phyloP scores from a whole-genome alignment of 2,113 vertebrate species.

The Trematomus loennbergii region DNA sequence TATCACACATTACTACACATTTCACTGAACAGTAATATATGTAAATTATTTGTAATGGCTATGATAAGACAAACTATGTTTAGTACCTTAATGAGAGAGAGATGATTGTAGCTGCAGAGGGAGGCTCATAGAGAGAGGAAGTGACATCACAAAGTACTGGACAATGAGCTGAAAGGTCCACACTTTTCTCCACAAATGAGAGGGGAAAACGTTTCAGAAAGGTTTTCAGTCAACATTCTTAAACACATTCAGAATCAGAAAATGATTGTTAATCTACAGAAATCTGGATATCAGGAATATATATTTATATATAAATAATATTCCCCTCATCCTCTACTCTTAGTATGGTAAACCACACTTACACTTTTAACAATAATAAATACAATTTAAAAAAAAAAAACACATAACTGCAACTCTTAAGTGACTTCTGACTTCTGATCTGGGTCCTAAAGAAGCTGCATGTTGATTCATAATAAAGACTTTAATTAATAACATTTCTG shows the following conservation, averaged over 20 bases:
- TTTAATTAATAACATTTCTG: neutral
- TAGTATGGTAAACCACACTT: neutral
- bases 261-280: no score
- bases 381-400: no score
- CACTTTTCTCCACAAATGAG: neutral
- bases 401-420: neutral
- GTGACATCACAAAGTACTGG: constrained; percentile 21
- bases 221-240: neutral
- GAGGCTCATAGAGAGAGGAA: constrained; percentile 29
- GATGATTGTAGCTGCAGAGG: constrained; percentile 58
- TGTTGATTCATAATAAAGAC: neutral
- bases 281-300: no score
- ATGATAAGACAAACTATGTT: constrained; percentile 69
- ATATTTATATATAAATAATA: no score
- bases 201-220: neutral
- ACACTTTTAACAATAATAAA: no score
- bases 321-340: no score
- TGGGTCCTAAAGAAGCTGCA: neutral
- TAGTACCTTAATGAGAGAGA: constrained; percentile 77
- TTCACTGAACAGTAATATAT: constrained; percentile 58
- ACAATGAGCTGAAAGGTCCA: constrained; percentile 42
- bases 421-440: neutral
- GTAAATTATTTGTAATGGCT: constrained; percentile 78
- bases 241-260: no score
- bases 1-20: constrained; percentile 34